phyloP scores from a whole-genome alignment of 2,797 vertebrate species.

The Rachycentron canadum region DNA sequence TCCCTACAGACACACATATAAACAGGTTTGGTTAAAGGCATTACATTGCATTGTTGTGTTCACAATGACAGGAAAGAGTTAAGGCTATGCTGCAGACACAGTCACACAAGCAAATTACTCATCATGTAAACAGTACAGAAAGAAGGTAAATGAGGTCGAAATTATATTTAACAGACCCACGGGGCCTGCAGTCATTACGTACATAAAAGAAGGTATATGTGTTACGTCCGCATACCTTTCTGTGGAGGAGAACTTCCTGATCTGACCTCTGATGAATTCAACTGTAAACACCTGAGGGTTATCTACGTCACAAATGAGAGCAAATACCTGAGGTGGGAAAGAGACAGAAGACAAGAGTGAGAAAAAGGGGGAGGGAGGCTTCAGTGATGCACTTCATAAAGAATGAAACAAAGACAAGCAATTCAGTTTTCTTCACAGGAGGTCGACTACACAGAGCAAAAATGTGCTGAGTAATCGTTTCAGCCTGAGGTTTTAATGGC shows the following conservation, averaged over 20 bases:
- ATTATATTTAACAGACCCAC: background rate
- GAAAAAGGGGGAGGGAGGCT: background rate
- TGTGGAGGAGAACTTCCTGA: constrained; percentile 96
- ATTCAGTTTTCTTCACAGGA: constrained; percentile 8
- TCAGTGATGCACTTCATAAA: constrained; percentile 27
- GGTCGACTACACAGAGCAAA: background rate
- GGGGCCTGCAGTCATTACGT: background rate
- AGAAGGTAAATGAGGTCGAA: background rate
- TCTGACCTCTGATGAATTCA: constrained; percentile 98
- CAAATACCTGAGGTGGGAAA: constrained; percentile 90
- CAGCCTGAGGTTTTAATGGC: background rate
- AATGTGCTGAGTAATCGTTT: background rate
- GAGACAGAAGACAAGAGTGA: background rate
- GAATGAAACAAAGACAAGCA: constrained; percentile 33
- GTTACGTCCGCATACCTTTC: constrained; percentile 86
- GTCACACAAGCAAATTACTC: background rate
- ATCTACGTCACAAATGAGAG: constrained; percentile 95
- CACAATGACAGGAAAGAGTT: background rate
- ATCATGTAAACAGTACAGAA: background rate
- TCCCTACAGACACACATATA: constrained; percentile 85
- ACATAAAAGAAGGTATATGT: background rate
- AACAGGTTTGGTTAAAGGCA: constrained; percentile 22
- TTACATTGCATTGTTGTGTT: background rate
- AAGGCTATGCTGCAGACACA: background rate
- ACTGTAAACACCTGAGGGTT: constrained; percentile 98